These are phyloP conservation scores for Notamacropus eugenii DNA, from an alignment of 2,797 vertebrate genomes.

Conservation along the genomic window DNA sequence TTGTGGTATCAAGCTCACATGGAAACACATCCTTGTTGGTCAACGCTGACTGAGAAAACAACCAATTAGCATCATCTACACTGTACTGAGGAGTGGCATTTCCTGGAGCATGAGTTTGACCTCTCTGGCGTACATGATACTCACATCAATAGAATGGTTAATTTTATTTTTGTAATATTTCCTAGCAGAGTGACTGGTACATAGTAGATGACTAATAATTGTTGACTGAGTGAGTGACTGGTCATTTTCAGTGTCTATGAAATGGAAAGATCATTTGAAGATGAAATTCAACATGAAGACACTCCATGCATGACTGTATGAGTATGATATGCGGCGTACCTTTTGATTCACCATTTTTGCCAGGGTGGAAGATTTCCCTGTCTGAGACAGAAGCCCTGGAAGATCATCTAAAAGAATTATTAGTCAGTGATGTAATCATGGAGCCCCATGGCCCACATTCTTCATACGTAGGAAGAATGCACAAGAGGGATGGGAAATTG, in stretches of 20 bases:
- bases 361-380: too few relatives aligned
- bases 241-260: background rate
- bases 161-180: background rate
- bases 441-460: too few relatives aligned
- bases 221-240: background rate
- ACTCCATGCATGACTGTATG: background rate
- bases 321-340: background rate
- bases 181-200: background rate
- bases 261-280: background rate
- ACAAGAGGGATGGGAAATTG: too few relatives aligned
- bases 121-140: background rate
- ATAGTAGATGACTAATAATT: background rate
- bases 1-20: background rate
- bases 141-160: background rate
- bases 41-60: background rate
- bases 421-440: too few relatives aligned
- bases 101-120: background rate
- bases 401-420: background rate
- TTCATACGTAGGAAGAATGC: too few relatives aligned
- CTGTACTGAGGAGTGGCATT: background rate
- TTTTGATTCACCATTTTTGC: background rate
- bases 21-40: background rate
- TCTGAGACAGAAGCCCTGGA: background rate
- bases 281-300: background rate
- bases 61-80: background rate